Percentiles rank a stretch among this genome's conserved stretches.
Evolutionary conservation across 2,797 vertebrate species (phyloP).

Genomic region (Enteromius mattozi): DNA sequence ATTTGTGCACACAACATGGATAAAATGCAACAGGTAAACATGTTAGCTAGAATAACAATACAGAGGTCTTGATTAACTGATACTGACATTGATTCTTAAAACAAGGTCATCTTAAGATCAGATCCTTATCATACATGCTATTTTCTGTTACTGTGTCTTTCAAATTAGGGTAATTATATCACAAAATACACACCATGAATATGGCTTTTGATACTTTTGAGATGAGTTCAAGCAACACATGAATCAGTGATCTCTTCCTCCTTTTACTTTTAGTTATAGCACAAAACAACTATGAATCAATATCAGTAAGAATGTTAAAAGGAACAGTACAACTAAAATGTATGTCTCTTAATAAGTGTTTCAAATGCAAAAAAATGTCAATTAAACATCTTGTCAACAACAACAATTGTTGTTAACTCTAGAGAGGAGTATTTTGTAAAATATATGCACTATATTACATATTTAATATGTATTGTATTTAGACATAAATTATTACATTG

Average conservation of each 20-base stretch:
- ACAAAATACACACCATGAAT: neutral
- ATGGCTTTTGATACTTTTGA: neutral
- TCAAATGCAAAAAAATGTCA: neutral
- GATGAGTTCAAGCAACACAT: neutral
- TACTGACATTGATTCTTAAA: too few species aligned
- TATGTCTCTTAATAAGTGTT: neutral
- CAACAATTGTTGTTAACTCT: neutral
- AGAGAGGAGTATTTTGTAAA: neutral
- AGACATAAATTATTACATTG: neutral
- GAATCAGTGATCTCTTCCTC: neutral
- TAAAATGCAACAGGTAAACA: too few species aligned
- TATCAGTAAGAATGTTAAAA: too few species aligned
- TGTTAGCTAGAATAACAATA: too few species aligned
- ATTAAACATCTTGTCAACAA: neutral
- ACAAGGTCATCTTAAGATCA: too few species aligned
- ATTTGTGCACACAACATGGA: too few species aligned
- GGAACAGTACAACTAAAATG: neutral
- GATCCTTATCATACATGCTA: too few species aligned
- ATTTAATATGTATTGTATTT: neutral
- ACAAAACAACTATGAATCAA: neutral
- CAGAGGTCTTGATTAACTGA: too few species aligned
- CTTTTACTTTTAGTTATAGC: neutral
- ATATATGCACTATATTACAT: neutral
- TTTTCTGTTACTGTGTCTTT: too few species aligned
- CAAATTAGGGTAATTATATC: neutral